Percentiles rank a stretch among this genome's conserved stretches.
Conservation (phyloP, 2,797 vertebrate species). For the Acanthornis magna region DNA sequence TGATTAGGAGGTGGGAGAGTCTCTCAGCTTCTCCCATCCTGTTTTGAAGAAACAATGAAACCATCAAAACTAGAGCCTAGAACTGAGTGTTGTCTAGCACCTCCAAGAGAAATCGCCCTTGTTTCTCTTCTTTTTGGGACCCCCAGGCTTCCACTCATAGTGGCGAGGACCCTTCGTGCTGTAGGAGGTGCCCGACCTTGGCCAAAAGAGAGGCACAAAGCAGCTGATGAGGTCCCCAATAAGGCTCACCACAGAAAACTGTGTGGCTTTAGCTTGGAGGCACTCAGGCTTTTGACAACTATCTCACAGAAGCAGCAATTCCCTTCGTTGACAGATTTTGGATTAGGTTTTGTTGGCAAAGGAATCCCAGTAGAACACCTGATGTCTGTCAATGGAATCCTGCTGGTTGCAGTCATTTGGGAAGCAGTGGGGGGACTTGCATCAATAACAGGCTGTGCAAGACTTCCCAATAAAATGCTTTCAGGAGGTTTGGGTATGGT, state of each 20-base stretch:
- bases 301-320: background rate
- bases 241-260: background rate
- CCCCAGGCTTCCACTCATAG: background rate
- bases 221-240: background rate
- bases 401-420: background rate
- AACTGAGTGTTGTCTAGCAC: background rate
- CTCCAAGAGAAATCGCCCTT: background rate
- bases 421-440: background rate
- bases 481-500: background rate
- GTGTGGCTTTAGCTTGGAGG: background rate
- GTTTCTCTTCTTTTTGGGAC: background rate
- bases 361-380: background rate
- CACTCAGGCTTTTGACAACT: background rate
- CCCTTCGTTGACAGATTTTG: background rate
- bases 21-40: background rate
- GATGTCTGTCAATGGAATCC: background rate
- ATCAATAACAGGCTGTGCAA: background rate
- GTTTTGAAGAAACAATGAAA: background rate
- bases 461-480: fast-evolving
- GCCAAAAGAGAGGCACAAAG: background rate
- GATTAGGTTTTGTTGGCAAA: background rate
- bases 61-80: background rate
- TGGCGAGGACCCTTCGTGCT: background rate
- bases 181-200: background rate
- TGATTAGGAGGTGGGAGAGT: background rate